Conservation (phyloP, 2,797 vertebrate genomes). For the Catamblyrhynchus diadema region DNA sequence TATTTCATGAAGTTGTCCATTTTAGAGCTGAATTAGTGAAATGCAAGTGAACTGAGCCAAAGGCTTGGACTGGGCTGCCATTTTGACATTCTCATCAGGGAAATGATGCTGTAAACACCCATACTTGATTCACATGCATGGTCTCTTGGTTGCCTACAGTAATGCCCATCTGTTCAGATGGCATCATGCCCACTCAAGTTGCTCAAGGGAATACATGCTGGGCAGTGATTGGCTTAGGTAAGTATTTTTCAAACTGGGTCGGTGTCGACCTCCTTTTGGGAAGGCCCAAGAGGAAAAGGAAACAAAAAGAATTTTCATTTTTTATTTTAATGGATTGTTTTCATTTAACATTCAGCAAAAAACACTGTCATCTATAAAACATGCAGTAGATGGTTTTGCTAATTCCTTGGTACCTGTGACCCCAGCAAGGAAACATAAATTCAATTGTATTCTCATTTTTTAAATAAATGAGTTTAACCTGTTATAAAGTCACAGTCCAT, state of each 20-base stretch:
- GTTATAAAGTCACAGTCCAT: constrained; percentile 6
- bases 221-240: constrained; percentile 74
- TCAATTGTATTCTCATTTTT: neutral
- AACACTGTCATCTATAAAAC: constrained; percentile 4
- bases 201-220: constrained; percentile 71
- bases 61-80: constrained; percentile 57
- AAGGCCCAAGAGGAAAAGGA: constrained; percentile 66
- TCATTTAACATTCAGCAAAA: constrained; percentile 69
- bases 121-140: constrained; percentile 74
- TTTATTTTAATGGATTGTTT: constrained; percentile 70
- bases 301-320: constrained; percentile 76
- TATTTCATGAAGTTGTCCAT: constrained; percentile 16
- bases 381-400: constrained; percentile 37
- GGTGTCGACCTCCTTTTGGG: constrained; percentile 72
- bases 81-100: constrained; percentile 71
- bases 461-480: constrained; percentile 33
- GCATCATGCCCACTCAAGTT: constrained; percentile 72
- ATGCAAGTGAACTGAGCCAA: constrained; percentile 26
- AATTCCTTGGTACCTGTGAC: constrained; percentile 28
- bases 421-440: neutral
- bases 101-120: constrained; percentile 77
- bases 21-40: constrained; percentile 45
- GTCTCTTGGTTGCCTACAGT: constrained; percentile 79
- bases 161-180: constrained; percentile 78
- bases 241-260: constrained; percentile 70